These are phyloP conservation scores for Aurelia aurita complex sp. Pacific DNA, from an alignment of 30 jellyfish, hydroid and myxozoan genomes.

Conservation along the genomic window DNA sequence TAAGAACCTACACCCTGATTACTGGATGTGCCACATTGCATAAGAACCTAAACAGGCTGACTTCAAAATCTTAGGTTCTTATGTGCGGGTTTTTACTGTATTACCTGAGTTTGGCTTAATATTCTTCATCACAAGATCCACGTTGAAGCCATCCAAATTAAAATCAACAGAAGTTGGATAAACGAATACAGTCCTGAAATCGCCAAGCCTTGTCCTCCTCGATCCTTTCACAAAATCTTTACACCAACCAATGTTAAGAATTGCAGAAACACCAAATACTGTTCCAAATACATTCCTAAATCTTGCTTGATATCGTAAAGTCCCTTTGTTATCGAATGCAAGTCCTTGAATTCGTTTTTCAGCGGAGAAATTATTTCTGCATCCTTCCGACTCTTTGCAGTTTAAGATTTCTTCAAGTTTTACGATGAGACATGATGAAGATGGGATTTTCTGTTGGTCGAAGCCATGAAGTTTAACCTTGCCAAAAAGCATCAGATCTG, in stretches of 20 bases:
- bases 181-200: background rate
- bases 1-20: no score
- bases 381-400: constrained; percentile 23
- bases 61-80: no score
- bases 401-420: constrained; percentile 13
- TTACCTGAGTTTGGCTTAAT: no score
- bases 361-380: constrained; percentile 18
- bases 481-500: constrained; percentile 26
- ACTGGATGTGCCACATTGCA: no score
- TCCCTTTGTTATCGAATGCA: background rate
- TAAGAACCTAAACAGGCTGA: no score
- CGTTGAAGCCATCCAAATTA: no score
- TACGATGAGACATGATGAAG: constrained; percentile 32
- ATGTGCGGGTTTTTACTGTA: no score
- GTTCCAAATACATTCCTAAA: constrained; percentile 20
- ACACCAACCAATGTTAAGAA: constrained; percentile 57
- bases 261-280: constrained; percentile 15
- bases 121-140: no score
- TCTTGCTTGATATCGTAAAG: background rate
- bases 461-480: constrained; percentile 3
- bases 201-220: constrained; percentile 7
- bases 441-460: background rate
- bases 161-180: no score
- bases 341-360: constrained; percentile 6
- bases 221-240: constrained; percentile 54